Evolutionary conservation across 2,797 vertebrate species (phyloP).

Genomic region (Rhinoraja longicauda): DNA sequence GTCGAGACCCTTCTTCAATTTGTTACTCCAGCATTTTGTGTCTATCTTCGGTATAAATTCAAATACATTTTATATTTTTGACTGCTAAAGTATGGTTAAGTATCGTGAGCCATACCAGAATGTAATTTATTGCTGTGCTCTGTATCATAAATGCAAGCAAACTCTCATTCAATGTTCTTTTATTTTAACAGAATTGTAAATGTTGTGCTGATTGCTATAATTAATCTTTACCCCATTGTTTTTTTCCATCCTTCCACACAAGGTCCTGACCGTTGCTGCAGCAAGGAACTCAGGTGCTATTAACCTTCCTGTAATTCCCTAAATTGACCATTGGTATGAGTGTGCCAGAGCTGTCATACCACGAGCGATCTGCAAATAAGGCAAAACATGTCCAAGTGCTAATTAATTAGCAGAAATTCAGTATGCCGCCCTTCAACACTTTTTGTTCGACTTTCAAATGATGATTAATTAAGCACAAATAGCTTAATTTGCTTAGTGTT

Average conservation of each 20-base stretch:
- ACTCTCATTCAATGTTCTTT: background rate
- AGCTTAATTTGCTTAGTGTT: background rate
- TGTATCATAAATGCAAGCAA: background rate
- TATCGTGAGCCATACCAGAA: background rate
- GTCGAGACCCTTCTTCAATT: no score
- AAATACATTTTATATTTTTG: no score
- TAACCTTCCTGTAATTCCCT: background rate
- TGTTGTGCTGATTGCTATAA: background rate
- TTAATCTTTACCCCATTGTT: background rate
- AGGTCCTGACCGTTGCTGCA: background rate
- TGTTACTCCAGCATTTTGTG: no score
- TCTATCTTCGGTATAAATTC: no score
- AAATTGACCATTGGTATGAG: background rate
- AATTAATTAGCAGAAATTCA: slow-evolving; percentile 27
- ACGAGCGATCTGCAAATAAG: background rate
- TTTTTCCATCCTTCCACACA: background rate
- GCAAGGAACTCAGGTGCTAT: background rate
- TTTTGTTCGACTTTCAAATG: background rate
- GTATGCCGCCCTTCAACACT: background rate
- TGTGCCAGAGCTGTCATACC: background rate
- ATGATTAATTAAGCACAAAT: slow-evolving; percentile 7
- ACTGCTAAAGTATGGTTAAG: background rate
- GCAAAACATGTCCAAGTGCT: background rate
- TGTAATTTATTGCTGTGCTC: background rate
- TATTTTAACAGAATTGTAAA: background rate